Base-by-base conservation (phyloP, 2,797 vertebrate genomes). In the Sebastes steindachneri region DNA sequence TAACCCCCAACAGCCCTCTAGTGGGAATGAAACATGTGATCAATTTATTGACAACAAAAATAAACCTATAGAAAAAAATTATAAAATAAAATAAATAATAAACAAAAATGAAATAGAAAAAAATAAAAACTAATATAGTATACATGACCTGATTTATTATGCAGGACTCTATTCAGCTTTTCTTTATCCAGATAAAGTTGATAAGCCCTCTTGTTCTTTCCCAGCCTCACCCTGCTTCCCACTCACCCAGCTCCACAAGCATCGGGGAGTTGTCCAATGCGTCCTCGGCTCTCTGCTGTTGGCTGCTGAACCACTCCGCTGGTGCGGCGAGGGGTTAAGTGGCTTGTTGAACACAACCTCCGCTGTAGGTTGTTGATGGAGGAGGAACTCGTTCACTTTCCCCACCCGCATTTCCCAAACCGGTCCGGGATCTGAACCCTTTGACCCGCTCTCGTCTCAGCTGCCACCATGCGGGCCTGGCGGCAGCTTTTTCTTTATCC, bases 281-380 rank as follows among this genome's bases (percentile, higher is more conserved):
- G 77, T 88, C 60, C 81, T 82, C 77, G 41, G 77, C 78, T 79
- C 68, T 90, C 86, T 84, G 55, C 54, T 65, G 33, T 37, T 54
- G 60, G 37, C 63, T 72, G 72, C 60, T 68, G 68, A 82, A 72
- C 33, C 76, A 35, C 71, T 86, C 67, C 31, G 41, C 77, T 45
- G 62, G 41, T 78, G 76, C 76, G 60, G 85, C n/a, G 1, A 65
- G 74, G 71, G 90, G 79, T 91, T 85, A 90, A 91, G 90, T 88
- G 79, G 66, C 83, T 80, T 83, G 76, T 90, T 85, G 87, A 87
- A 81, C 73, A 69, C 48, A 65, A 77, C 77, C 65, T 80, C 73
- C 67, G 69, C 62, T 79, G 54, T 72, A 71, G 54, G 48, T 67
- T 69, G 79, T 53, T 58, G 77, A 84, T 70, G 76, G 68, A 90